Percentiles rank a stretch among this genome's conserved stretches.
These are phyloP conservation scores for Ornithoptera alexandrae DNA, from an alignment of 2,888 invertebrate genomes.

Conservation along the genomic window DNA sequence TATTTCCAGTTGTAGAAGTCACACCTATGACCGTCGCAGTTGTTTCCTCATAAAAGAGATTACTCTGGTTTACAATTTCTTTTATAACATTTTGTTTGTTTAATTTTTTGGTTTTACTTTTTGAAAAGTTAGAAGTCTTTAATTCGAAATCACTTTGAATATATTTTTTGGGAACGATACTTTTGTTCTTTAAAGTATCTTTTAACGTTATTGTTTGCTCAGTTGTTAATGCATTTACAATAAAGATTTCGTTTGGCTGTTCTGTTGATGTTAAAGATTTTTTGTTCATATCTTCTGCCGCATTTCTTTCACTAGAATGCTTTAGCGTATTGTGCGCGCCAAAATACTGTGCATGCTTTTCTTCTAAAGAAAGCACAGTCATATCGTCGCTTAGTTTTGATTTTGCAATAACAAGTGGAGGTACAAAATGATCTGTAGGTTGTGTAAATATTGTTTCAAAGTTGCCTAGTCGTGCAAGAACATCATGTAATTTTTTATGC, in stretches of 20 bases:
- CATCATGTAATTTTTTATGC: constrained; percentile 69
- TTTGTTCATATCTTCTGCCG: constrained; percentile 33
- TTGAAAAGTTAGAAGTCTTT: constrained; percentile 46
- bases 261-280: constrained; percentile 31
- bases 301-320: constrained; percentile 36
- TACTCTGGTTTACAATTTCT: constrained; percentile 9
- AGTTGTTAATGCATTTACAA: constrained; percentile 38
- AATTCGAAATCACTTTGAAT: constrained; percentile 52
- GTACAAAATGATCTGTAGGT: constrained; percentile 75
- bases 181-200: constrained; percentile 47
- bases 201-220: constrained; percentile 37
- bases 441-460: constrained; percentile 73
- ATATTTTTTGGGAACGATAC: constrained; percentile 62
- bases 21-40: background rate
- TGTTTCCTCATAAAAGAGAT: background rate
- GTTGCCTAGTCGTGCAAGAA: constrained; percentile 67
- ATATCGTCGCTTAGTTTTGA: constrained; percentile 74
- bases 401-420: constrained; percentile 76
- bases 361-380: constrained; percentile 72
- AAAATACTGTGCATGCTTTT: constrained; percentile 71
- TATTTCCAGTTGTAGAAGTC: background rate
- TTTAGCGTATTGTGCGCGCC: constrained; percentile 54
- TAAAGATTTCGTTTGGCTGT: constrained; percentile 34
- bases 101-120: constrained; percentile 32
- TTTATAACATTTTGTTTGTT: background rate